Evolutionary conservation across 1,140 invertebrate genomes (phyloP).

Genomic region (Zaprionus davidi): DNA sequence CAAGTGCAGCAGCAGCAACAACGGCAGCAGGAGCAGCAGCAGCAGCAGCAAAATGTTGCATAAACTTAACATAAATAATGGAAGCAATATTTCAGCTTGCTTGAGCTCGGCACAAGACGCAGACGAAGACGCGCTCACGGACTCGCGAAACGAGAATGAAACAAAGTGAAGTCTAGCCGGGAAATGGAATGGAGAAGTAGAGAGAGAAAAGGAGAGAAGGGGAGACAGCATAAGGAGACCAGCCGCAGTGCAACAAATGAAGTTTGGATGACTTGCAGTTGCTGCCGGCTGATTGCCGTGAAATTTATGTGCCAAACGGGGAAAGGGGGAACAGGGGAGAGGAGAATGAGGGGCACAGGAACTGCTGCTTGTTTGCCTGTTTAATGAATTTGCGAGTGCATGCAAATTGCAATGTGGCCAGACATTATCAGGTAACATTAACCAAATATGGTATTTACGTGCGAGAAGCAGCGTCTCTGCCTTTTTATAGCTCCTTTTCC

Average conservation of each 20-base stretch:
- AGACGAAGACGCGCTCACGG: conserved; percentile 17
- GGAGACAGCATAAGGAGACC: not conserved
- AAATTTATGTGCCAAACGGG: conserved; percentile 67
- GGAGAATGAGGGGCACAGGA: conserved; percentile 33
- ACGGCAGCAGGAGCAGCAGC: conserved; percentile 23
- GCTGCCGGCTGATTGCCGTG: conserved; percentile 71
- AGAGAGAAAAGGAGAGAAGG: conserved; percentile 1
- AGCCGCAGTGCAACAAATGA: conserved; percentile 72
- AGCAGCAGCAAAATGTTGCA: conserved; percentile 62
- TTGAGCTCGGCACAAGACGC: conserved; percentile 7
- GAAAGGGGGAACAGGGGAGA: not conserved
- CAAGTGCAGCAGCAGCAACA: conserved; percentile 36
- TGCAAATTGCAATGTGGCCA: conserved; percentile 57
- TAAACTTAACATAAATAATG: conserved; percentile 80
- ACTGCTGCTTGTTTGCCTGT: conserved; percentile 31
- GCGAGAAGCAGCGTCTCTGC: not conserved
- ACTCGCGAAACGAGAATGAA: conserved; percentile 25
- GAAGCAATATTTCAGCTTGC: conserved; percentile 74
- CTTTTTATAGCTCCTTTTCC: conserved; percentile 32
- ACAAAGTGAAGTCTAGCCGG: conserved; percentile 40
- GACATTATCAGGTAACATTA: conserved; percentile 34
- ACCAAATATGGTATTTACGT: conserved; percentile 31
- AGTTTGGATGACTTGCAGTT: conserved; percentile 79
- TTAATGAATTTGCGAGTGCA: conserved; percentile 63
- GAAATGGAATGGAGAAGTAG: not conserved